Evolutionary conservation across 2,888 invertebrate species (phyloP), one percentile per base, ranked within the genome.

Genomic region (Agrochola litura): DNA sequence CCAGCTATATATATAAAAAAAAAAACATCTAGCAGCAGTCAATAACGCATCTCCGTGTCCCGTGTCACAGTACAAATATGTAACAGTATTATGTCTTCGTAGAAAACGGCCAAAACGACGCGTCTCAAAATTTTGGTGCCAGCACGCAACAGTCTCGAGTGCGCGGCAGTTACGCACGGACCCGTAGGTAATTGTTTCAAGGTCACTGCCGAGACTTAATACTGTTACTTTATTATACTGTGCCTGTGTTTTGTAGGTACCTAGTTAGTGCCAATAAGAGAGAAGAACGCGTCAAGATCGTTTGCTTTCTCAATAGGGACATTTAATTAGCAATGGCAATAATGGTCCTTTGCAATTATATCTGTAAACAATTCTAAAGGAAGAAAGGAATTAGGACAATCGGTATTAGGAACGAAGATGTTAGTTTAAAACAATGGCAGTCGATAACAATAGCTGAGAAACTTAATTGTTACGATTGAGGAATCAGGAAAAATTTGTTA

Each of bases 361-460:
- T 54, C 30, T 19, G 10, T 14, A 25, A 25, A 46, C 30, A 54
- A 61, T 43, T 49, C 2, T 52, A 16, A 12, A 37, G 2, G 8
- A 41, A 46, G 8, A 46, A 30, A 12, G 14, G 14, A 25, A 58
- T 56, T 66, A 25, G 19, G 25, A 37, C 0, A 54, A 54, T 25
- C 4, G 16, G 8, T 43, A 30, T 12, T 9, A 52, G 30, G 14
- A 81, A 58, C 14, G 6, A 43, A 25, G 9, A 12, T 4, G 4
- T 12, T 64, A 12, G 1, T n/a, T 77, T 30, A 10, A 82, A 78
- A 78, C 76, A 65, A 78, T 78, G 19, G n/a, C 16, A 46, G 52
- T 16, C n/a, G 16, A 16, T 10, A n/a, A 63, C 68, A 16, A n/a
- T 60, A n/a, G 16, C 6, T 60, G 37, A 60, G 10, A 61, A 10